Conservation (phyloP, 2,888 invertebrate species). For the Chorisops tibialis region DNA sequence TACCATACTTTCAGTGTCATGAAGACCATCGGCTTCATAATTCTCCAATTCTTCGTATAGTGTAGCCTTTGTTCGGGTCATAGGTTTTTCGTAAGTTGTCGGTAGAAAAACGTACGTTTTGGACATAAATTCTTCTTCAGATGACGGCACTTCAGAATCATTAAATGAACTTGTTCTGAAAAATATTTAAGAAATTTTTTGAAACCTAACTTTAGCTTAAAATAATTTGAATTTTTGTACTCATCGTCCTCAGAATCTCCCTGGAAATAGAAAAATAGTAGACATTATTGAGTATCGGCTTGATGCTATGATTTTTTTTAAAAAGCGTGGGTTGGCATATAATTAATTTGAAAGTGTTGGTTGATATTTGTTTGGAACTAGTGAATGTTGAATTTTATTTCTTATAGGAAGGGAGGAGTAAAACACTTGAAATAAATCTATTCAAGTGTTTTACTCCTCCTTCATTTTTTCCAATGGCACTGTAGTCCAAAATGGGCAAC, state of each 20-base stretch:
- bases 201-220: not conserved
- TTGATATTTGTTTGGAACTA: too few relatives aligned
- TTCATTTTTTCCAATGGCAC: too few relatives aligned
- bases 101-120: not conserved
- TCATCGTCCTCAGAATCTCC: not conserved
- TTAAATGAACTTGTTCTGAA: constrained; percentile 26
- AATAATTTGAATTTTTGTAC: not conserved
- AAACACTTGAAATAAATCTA: too few relatives aligned
- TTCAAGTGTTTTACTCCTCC: too few relatives aligned
- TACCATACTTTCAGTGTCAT: constrained; percentile 10
- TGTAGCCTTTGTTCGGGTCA: constrained; percentile 13
- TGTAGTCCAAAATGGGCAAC: too few relatives aligned
- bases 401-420: too few relatives aligned
- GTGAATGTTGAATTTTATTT: too few relatives aligned
- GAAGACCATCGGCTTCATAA: constrained; percentile 12
- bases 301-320: not conserved
- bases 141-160: constrained; percentile 26
- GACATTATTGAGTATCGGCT: not conserved
- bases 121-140: constrained; percentile 26
- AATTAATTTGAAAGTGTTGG: not conserved
- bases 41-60: constrained; percentile 24
- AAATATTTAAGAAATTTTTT: not conserved
- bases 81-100: constrained; percentile 14
- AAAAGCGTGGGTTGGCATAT: too few relatives aligned
- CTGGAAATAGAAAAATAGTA: not conserved